Conservation (phyloP, 1,140 invertebrate genomes). For the Elymnias hypermnestra region DNA sequence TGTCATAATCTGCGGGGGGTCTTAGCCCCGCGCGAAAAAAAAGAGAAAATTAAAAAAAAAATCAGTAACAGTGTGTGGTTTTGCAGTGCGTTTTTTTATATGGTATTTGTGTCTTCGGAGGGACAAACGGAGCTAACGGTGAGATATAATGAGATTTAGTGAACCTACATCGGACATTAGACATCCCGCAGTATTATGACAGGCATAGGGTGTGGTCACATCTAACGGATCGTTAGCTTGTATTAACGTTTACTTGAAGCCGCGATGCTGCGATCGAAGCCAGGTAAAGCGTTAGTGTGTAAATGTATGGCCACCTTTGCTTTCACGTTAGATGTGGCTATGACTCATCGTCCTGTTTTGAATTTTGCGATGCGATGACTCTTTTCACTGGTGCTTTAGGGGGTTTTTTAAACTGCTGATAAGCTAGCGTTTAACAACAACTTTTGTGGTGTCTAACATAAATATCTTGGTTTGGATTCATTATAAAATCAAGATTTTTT, state of each 20-base stretch:
- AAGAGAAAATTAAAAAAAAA: slow-evolving; percentile 18
- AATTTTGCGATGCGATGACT: background rate
- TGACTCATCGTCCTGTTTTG: slow-evolving; percentile 4
- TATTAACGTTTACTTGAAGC: background rate
- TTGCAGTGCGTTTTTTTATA: slow-evolving; percentile 23
- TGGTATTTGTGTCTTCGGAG: slow-evolving; percentile 12
- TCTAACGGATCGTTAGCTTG: slow-evolving; percentile 3
- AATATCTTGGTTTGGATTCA: too few species aligned
- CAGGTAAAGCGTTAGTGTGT: too few species aligned
- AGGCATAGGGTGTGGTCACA: slow-evolving; percentile 33
- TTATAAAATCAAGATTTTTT: too few species aligned
- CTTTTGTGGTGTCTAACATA: too few species aligned
- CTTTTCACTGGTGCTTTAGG: too few species aligned
- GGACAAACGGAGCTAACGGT: slow-evolving; percentile 24
- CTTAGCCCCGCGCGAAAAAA: slow-evolving; percentile 22
- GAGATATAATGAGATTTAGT: slow-evolving; percentile 17
- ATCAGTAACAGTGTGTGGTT: slow-evolving; percentile 22
- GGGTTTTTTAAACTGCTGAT: too few species aligned
- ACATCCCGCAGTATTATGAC: slow-evolving; percentile 46
- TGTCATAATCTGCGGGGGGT: slow-evolving; percentile 66
- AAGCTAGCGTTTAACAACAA: too few species aligned
- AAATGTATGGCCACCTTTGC: background rate
- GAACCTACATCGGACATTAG: slow-evolving; percentile 43
- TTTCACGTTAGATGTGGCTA: slow-evolving; percentile 17
- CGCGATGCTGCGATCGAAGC: background rate